phyloP scores from a whole-genome alignment of 2,888 invertebrate species.

The Mimachlamys varia region DNA sequence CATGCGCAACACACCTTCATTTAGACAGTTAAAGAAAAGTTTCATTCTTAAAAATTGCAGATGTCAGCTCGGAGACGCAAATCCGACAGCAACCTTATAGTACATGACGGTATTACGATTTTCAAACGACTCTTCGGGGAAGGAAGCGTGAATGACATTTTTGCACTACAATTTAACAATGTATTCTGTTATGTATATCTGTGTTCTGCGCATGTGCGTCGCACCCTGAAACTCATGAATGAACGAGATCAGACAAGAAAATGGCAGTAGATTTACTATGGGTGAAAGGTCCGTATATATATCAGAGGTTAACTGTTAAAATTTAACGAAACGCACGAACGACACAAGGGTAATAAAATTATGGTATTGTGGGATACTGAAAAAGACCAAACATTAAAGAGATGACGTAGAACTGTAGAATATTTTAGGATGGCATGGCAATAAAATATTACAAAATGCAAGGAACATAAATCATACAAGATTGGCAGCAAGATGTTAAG shows the following conservation, averaged over 20 bases:
- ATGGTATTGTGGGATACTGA: too few species aligned
- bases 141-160: not conserved
- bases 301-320: not conserved
- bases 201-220: not conserved
- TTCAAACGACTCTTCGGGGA: not conserved
- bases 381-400: too few species aligned
- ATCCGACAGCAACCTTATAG: not conserved
- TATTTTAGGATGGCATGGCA: too few species aligned
- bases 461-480: too few species aligned
- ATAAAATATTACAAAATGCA: too few species aligned
- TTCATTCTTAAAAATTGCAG: not conserved
- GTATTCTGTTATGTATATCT: not conserved
- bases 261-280: not conserved
- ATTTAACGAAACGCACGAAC: not conserved
- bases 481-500: too few species aligned
- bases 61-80: not conserved
- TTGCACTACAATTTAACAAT: not conserved
- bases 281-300: too few species aligned
- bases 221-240: not conserved
- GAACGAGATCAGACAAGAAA: not conserved
- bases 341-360: too few species aligned
- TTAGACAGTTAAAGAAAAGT: not conserved
- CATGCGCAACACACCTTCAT: slow-evolving; percentile 9
- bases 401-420: too few species aligned
- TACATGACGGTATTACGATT: not conserved